Evolutionary conservation across 1,140 invertebrate species (phyloP).

Genomic region (Camponotus pennsylvanicus): DNA sequence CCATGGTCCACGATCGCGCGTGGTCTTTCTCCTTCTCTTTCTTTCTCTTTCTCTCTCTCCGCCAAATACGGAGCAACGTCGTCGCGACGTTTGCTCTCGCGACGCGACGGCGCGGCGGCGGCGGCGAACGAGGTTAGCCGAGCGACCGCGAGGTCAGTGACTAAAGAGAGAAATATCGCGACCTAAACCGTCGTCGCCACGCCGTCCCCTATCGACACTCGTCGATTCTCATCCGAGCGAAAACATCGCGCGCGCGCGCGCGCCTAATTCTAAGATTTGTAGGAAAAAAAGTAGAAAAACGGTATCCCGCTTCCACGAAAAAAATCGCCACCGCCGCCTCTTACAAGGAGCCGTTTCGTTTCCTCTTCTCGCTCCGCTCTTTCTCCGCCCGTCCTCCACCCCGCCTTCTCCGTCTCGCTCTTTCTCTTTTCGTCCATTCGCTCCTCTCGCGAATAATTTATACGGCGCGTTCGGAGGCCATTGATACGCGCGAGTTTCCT

Average conservation of each 20-base stretch:
- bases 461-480: constrained; percentile 22
- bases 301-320: background rate
- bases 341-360: background rate
- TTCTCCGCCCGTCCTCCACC: background rate
- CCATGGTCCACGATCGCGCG: background rate
- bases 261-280: constrained; percentile 15
- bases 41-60: background rate
- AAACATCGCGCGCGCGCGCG: constrained; percentile 23
- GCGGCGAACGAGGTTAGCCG: constrained; percentile 72
- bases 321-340: constrained; percentile 13
- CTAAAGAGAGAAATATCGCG: constrained; percentile 80
- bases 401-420: background rate
- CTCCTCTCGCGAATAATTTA: constrained; percentile 35
- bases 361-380: background rate
- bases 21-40: background rate
- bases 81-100: constrained; percentile 29
- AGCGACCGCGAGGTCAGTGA: constrained; percentile 78
- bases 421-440: background rate
- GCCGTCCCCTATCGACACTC: constrained; percentile 58
- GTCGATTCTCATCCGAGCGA: constrained; percentile 50
- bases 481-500: constrained; percentile 47
- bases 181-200: constrained; percentile 42
- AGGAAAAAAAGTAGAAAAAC: background rate
- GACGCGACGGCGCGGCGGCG: constrained; percentile 47
- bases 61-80: constrained; percentile 11